phyloP scores from a whole-genome alignment of 2,113 vertebrate species.

The Epinephelus lanceolatus region DNA sequence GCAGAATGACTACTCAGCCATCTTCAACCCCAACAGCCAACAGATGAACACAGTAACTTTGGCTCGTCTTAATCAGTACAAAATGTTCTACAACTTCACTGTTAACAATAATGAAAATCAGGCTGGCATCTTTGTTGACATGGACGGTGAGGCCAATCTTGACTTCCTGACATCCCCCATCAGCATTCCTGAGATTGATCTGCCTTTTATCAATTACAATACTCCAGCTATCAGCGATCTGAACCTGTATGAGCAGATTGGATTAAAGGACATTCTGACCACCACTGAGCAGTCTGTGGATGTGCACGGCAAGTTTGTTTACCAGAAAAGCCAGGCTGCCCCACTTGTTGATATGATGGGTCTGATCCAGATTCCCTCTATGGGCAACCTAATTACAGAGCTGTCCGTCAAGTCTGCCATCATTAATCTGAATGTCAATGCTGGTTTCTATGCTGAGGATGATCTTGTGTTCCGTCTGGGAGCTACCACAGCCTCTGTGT shows the following conservation, averaged over 20 bases:
- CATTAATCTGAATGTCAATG: conserved; percentile 88
- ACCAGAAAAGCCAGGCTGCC: conserved; percentile 87
- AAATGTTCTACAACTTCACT: conserved; percentile 87
- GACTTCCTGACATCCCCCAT: conserved; percentile 90
- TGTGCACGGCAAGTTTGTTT: conserved; percentile 87
- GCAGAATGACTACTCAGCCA: conserved; percentile 88
- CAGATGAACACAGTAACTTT: conserved; percentile 84
- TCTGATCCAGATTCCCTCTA: conserved; percentile 81
- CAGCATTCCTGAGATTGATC: conserved; percentile 86
- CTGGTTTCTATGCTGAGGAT: conserved; percentile 88
- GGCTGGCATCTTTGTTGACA: conserved; percentile 78
- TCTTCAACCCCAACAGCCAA: conserved; percentile 85
- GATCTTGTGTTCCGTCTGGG: conserved; percentile 89
- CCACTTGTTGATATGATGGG: conserved; percentile 78
- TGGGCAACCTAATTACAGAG: conserved; percentile 90
- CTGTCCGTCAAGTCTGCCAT: conserved; percentile 92
- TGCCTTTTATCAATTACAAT: conserved; percentile 83
- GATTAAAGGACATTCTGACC: conserved; percentile 88
- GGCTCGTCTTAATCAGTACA: conserved; percentile 91
- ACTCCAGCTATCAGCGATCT: conserved; percentile 85
- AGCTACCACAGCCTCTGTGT: conserved; percentile 87
- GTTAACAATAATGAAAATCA: conserved; percentile 85
- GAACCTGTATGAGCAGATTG: conserved; percentile 89
- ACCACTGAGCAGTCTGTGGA: conserved; percentile 90
- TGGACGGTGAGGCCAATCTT: conserved; percentile 90